Base-by-base conservation (phyloP, 92 coral and sea anemone genomes). In the Chrysogorgia sp. region DNA sequence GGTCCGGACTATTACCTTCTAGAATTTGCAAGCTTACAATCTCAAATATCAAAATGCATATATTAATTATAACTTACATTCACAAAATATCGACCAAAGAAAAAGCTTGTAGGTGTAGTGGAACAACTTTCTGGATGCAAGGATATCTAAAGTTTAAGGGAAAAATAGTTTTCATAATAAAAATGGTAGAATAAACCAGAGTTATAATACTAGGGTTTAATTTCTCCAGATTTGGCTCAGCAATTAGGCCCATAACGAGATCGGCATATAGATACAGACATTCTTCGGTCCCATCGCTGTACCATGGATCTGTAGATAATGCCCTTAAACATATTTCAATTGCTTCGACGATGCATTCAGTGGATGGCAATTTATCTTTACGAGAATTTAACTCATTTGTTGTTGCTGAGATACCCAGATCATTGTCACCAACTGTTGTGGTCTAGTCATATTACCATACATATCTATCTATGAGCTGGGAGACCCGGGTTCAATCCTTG, bases 51-150 rank as follows among this genome's bases (percentile, higher is more conserved):
- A 60, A 23, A 26, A 14, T 25, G 26, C 33, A 13, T 32, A 9
- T 6, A 34, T 10, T 15, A 30, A 5, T 19, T 19, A 41, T 48
- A 40, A 74, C 92, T 74, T 67, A 94, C 98, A 76, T 89, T 94
- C 98, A 74, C 88, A 68, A 1, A 85, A 60, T 17, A 75, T 24
- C 47, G 98, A 94, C 81, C 68, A 37, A 72, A 94, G 43, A 65
- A 87, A 94, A 3, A 94, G 67, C 81, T 94, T 94, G 83, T 79
- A 94, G 15, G 98, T 88, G 81, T 89, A 85, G 84, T 94, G 98
- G 80, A 91, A 94, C 57, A 94, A 71, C 76, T 96, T 91, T 29
- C 98, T 80, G 41, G 81, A 56, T 12, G 89, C 85, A 24, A 94
- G 82, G 32, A 83, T 32, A 56, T 81, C 98, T 94, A 71, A 60